These are phyloP conservation scores for Aphis craccivora DNA, from an alignment of 1,140 invertebrate species.

Conservation along the genomic window DNA sequence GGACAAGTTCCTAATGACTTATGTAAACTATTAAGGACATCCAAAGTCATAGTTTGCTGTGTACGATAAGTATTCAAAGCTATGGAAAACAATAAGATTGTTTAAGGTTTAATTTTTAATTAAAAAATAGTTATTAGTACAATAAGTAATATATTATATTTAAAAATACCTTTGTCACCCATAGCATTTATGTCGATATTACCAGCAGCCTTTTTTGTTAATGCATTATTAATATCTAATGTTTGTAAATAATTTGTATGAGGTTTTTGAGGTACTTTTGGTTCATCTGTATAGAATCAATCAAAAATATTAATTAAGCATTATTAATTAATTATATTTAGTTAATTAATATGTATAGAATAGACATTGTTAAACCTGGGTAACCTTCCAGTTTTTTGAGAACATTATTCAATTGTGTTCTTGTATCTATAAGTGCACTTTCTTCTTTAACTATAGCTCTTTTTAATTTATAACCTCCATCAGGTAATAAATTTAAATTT, in stretches of 20 bases:
- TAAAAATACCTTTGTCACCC: conserved; percentile 56
- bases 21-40: conserved; percentile 77
- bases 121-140: neutral
- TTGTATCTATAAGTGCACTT: neutral
- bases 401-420: conserved; percentile 40
- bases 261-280: neutral
- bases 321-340: neutral
- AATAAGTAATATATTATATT: neutral
- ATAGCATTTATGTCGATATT: conserved; percentile 53
- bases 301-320: no score
- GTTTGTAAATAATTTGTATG: neutral
- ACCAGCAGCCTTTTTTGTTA: conserved; percentile 39
- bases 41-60: conserved; percentile 74
- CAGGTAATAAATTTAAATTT: conserved; percentile 51
- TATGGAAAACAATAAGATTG: conserved; percentile 56
- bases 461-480: conserved; percentile 45
- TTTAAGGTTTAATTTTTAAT: neutral
- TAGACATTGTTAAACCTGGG: conserved; percentile 11
- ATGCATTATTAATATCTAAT: neutral
- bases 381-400: neutral
- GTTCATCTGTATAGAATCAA: neutral
- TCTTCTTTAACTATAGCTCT: conserved; percentile 35
- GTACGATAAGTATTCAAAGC: conserved; percentile 70
- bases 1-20: conserved; percentile 74
- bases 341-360: neutral